Conservation (phyloP, 2,797 vertebrate species). For the Vespertilio murinus region DNA sequence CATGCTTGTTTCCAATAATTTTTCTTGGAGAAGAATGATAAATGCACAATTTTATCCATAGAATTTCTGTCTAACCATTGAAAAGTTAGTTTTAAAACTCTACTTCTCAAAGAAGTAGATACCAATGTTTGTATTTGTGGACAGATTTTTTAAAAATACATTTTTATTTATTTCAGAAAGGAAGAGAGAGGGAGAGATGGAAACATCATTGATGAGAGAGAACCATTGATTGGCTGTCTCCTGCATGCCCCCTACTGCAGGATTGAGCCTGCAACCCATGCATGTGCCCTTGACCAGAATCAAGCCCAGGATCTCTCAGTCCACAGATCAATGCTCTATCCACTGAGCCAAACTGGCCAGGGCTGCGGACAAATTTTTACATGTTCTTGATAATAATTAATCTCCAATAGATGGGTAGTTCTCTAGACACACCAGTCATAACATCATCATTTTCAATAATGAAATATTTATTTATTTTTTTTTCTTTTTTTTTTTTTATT, state of each 20-base stretch:
- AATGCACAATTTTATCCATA: neutral
- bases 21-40: neutral
- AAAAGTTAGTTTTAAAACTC: neutral
- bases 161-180: too few species aligned
- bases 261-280: too few species aligned
- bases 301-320: too few species aligned
- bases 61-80: neutral
- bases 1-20: neutral
- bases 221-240: too few species aligned
- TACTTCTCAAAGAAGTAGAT: neutral
- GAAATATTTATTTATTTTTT: slow-evolving; percentile 2
- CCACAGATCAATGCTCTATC: too few species aligned
- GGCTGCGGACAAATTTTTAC: neutral
- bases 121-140: neutral
- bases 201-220: too few species aligned
- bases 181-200: too few species aligned
- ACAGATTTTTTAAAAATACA: too few species aligned
- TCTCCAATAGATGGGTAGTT: neutral
- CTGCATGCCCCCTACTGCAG: too few species aligned
- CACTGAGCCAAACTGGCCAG: too few species aligned
- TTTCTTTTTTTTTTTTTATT: too few species aligned
- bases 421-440: neutral
- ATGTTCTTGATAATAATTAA: neutral
- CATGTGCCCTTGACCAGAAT: too few species aligned
- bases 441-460: neutral